phyloP scores from a whole-genome alignment of 2,797 vertebrate species.

The Peromyscus attwateri region DNA sequence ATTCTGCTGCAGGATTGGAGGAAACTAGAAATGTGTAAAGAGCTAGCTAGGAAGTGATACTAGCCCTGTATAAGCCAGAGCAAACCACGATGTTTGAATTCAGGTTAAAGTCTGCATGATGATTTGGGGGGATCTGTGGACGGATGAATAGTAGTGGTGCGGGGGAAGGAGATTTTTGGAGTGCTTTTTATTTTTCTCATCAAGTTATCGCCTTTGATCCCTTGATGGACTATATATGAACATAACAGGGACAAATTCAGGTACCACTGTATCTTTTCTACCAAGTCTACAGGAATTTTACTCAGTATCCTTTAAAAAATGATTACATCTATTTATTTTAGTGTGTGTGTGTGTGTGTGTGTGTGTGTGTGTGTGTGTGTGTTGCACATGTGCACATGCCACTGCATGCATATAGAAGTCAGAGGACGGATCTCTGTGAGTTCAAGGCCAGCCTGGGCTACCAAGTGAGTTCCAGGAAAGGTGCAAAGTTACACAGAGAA shows the following conservation, averaged over 20 bases:
- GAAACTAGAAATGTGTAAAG: conserved; percentile 42
- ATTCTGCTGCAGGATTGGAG: conserved; percentile 46
- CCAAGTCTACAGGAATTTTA: conserved; percentile 39
- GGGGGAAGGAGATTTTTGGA: conserved; percentile 46
- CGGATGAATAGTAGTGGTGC: conserved; percentile 1
- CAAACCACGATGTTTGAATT: conserved; percentile 24
- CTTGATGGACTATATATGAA: conserved; percentile 27
- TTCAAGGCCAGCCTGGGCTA: no score
- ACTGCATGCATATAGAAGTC: neutral
- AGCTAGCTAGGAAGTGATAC: neutral
- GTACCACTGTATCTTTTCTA: conserved; percentile 38
- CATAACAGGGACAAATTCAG: conserved; percentile 12
- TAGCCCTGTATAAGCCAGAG: conserved; percentile 26
- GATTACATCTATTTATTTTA: neutral
- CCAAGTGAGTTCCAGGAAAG: no score
- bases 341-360: neutral
- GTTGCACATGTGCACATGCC: neutral
- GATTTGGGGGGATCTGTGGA: conserved; percentile 39
- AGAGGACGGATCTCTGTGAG: neutral
- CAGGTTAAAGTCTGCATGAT: neutral
- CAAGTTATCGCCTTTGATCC: conserved; percentile 56
- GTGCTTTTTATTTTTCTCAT: conserved; percentile 57
- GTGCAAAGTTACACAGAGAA: no score
- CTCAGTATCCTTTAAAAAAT: neutral
- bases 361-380: neutral